phyloP scores from a whole-genome alignment of 2,888 invertebrate species.

The Entomobrya multifasciata region DNA sequence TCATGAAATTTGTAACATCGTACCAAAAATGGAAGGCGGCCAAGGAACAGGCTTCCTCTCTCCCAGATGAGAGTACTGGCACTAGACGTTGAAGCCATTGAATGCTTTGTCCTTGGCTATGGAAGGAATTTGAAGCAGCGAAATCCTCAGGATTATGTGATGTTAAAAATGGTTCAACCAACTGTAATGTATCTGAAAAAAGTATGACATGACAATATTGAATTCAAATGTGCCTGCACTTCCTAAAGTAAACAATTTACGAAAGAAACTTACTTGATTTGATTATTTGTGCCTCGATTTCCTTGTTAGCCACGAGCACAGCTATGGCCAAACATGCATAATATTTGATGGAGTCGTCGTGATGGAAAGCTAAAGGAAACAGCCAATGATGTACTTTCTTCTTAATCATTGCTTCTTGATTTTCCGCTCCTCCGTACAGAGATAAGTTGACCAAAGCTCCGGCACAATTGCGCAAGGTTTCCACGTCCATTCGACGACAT shows the following conservation, averaged over 20 bases:
- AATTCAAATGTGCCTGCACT: neutral
- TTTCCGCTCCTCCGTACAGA: slow-evolving; percentile 97
- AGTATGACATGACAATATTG: neutral
- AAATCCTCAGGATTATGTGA: slow-evolving; percentile 97
- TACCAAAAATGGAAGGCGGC: slow-evolving; percentile 92
- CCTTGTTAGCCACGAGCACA: slow-evolving; percentile 97
- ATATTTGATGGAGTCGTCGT: slow-evolving; percentile 98
- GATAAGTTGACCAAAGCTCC: slow-evolving; percentile 98
- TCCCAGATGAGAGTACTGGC: slow-evolving; percentile 95
- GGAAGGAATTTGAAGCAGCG: slow-evolving; percentile 91
- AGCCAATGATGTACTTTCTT: slow-evolving; percentile 97
- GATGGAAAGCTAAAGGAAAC: slow-evolving; percentile 97
- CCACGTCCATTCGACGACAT: slow-evolving; percentile 95
- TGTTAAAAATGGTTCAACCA: slow-evolving; percentile 98
- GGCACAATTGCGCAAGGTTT: slow-evolving; percentile 96
- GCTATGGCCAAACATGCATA: slow-evolving; percentile 99
- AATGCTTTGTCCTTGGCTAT: slow-evolving; percentile 97
- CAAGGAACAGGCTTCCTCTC: slow-evolving; percentile 97
- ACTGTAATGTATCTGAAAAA: slow-evolving; percentile 90
- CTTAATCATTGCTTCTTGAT: slow-evolving; percentile 98
- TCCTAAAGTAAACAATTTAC: neutral
- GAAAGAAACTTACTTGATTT: slow-evolving; percentile 84
- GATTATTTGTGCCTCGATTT: slow-evolving; percentile 97
- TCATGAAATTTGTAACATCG: neutral
- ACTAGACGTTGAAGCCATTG: slow-evolving; percentile 96